These are phyloP conservation scores for Aspidapion aeneum DNA, from an alignment of 2,888 invertebrate genomes.

Conservation along the genomic window DNA sequence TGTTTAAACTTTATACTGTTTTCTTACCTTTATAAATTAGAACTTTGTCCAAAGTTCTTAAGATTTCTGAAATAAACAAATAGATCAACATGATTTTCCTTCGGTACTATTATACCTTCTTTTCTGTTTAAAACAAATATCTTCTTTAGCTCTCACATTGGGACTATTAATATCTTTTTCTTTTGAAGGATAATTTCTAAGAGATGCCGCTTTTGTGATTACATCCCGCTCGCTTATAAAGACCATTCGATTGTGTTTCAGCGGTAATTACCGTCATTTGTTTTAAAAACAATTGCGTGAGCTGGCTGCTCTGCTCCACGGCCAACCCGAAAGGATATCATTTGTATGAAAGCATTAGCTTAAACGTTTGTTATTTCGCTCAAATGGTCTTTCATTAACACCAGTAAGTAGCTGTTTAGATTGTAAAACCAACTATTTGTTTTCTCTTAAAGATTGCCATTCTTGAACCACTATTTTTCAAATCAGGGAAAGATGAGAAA, in stretches of 20 bases:
- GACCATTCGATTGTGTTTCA: background rate
- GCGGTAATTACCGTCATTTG: conserved; percentile 11
- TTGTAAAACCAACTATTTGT: no score
- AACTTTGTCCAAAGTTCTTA: no score
- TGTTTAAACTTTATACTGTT: no score
- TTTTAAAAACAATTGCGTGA: conserved; percentile 21
- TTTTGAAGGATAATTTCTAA: background rate
- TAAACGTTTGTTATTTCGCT: background rate
- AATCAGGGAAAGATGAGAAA: no score
- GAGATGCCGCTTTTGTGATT: background rate
- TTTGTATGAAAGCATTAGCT: background rate
- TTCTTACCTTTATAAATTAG: no score
- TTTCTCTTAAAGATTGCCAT: no score
- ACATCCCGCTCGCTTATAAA: background rate
- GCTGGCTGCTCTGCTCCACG: no score
- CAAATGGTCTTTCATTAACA: background rate
- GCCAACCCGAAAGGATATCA: background rate
- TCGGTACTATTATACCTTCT: no score
- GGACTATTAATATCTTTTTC: background rate
- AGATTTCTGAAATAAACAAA: no score
- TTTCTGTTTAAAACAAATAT: background rate
- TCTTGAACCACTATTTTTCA: no score
- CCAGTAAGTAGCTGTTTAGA: no score
- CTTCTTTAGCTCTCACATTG: background rate
- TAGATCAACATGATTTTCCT: no score